Evolutionary conservation across 2,113 vertebrate genomes (phyloP).

Genomic region (Pygathrix nemaeus): DNA sequence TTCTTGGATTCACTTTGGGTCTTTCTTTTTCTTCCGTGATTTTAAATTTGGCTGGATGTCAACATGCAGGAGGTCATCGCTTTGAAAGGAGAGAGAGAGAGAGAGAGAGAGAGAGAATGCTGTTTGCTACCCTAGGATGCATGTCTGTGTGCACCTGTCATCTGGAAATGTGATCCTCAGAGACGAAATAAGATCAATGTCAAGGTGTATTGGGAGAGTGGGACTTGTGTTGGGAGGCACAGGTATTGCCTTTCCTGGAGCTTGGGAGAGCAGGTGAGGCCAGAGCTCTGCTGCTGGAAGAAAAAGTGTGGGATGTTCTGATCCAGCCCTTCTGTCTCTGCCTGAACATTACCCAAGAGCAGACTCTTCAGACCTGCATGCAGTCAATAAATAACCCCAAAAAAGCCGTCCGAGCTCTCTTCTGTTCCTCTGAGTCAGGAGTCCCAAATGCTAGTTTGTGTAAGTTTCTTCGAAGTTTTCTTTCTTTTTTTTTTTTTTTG

Average conservation of each 20-base stretch:
- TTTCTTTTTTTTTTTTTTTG: neutral
- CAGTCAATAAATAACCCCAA: neutral
- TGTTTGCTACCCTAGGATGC: neutral
- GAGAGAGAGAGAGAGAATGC: too few species aligned
- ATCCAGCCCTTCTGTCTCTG: neutral
- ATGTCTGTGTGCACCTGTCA: slow-evolving; percentile 20
- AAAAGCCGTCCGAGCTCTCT: neutral
- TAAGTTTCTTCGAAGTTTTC: neutral
- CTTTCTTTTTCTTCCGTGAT: neutral
- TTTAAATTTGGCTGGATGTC: slow-evolving; percentile 5
- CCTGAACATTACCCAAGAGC: neutral
- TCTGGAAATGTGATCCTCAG: slow-evolving; percentile 47
- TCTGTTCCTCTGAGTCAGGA: neutral
- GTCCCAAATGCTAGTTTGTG: neutral
- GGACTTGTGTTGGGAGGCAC: neutral
- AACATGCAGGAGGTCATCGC: neutral
- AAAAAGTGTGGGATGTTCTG: neutral
- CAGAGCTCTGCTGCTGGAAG: neutral
- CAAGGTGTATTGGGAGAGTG: neutral
- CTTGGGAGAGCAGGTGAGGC: neutral
- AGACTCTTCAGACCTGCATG: neutral
- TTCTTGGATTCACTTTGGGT: neutral
- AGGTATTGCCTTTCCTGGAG: slow-evolving; percentile 15
- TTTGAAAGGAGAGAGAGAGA: neutral
- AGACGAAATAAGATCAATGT: slow-evolving; percentile 37